Base-by-base conservation (phyloP, 2,888 invertebrate species). In the Pseudococcus viburni region DNA sequence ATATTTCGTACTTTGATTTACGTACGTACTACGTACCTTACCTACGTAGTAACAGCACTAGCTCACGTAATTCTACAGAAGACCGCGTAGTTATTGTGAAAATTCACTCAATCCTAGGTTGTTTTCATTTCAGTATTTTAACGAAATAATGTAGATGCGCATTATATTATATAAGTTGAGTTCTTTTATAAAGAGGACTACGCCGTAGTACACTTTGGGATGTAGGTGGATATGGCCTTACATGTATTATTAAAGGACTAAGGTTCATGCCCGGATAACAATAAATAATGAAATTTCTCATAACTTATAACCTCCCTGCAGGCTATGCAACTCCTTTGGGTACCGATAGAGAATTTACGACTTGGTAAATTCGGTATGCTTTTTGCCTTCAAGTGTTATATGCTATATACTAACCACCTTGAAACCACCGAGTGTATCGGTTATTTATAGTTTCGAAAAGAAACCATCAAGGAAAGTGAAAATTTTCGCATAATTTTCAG, bases 231-330 rank as follows among this genome's bases (percentile, higher is more conserved):
- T 33, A 73, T 64, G 22, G 33, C 80, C 8, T 46, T 42, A 19
- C 26, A 33, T 33, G 26, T 46, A 46, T 83, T 83, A 83, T 83
- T 46, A 83, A 83, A 83, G 22, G 46, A 83, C 46, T 9, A 33
- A 83, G 80, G 80, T 83, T 46, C 46, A 83, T 83, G 46, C 46
- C 46, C 46, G 42, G 80, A 83, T 83, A 83, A 83, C 80, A 19
- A 83, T 83, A 83, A 83, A 83, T 83, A 83, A 83, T 83, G 80
- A 83, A 83, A 83, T 83, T 83, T 83, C 80, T 83, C 80, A 83
- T 83, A 83, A 83, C 42, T 83, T 83, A 83, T 19, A 83, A 83
- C 80, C 46, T 83, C 80, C 80, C 80, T 42, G 17, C 7, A 19
- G 80, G 42, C 42, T 83, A 83, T 46, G 80, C 46, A 46, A 83